Percentiles rank a stretch among this genome's conserved stretches.
Evolutionary conservation across 2,797 vertebrate species (phyloP).

Genomic region (Fratercula arctica): DNA sequence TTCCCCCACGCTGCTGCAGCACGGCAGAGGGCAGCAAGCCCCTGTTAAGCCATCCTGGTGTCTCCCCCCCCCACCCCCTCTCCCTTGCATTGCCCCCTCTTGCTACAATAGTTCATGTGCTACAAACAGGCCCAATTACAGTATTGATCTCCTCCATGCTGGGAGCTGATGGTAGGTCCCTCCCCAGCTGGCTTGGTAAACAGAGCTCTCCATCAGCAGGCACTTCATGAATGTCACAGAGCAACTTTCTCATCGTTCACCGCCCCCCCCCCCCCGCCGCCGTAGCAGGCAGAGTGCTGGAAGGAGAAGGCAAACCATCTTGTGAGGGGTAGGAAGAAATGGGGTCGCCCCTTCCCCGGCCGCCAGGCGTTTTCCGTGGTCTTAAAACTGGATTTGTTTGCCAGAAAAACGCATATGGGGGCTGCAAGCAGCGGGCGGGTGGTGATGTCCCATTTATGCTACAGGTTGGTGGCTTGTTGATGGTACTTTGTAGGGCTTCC

Average conservation of each 20-base stretch:
- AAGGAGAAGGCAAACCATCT: not conserved
- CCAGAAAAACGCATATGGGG: accelerated
- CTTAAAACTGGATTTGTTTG: not conserved
- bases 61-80: not conserved
- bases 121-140: slow-evolving; percentile 54
- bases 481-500: not conserved
- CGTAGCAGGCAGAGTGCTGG: accelerated
- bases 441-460: accelerated
- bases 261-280: accelerated
- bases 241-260: not conserved
- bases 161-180: not conserved
- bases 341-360: not conserved
- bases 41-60: accelerated
- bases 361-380: accelerated
- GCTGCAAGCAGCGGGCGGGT: accelerated
- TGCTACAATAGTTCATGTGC: not conserved
- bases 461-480: accelerated
- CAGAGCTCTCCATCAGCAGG: slow-evolving; percentile 51
- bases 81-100: not conserved
- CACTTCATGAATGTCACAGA: not conserved
- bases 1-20: accelerated
- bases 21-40: slow-evolving; percentile 47
- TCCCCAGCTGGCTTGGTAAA: slow-evolving; percentile 4
- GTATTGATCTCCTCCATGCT: not conserved
- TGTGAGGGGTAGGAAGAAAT: accelerated